These are phyloP conservation scores for Hydrotaea diabolus DNA, from an alignment of 2,888 invertebrate species.

Conservation along the genomic window DNA sequence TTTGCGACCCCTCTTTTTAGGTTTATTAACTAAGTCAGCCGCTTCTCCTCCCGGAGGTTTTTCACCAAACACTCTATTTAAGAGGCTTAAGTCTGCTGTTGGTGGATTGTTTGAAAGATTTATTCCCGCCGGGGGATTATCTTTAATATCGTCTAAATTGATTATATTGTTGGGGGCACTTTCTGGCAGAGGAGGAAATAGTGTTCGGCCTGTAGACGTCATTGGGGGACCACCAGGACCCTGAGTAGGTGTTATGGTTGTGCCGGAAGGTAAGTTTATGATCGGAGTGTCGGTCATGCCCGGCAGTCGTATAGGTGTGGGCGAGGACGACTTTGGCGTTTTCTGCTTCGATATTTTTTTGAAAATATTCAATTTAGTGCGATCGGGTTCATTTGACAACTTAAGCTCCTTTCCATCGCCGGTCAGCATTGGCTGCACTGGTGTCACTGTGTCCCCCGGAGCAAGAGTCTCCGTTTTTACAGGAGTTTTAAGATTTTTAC, in stretches of 20 bases:
- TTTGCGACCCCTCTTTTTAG: conserved; percentile 78
- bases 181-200: conserved; percentile 46
- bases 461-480: conserved; percentile 38
- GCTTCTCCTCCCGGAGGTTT: conserved; percentile 29
- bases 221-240: conserved; percentile 30
- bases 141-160: conserved; percentile 57
- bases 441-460: neutral
- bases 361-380: conserved; percentile 92
- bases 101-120: conserved; percentile 22
- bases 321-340: conserved; percentile 65
- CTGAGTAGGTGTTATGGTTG: conserved; percentile 78
- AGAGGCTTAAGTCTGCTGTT: conserved; percentile 54
- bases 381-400: conserved; percentile 90
- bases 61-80: conserved; percentile 62
- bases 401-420: conserved; percentile 76
- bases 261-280: conserved; percentile 78
- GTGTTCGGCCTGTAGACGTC: conserved; percentile 33
- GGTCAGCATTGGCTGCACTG: neutral
- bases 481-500: conserved; percentile 40
- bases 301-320: conserved; percentile 49
- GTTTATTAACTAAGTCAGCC: conserved; percentile 69
- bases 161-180: conserved; percentile 38
- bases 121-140: conserved; percentile 24
- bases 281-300: conserved; percentile 69
- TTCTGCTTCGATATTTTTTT: conserved; percentile 88